Conservation (phyloP, 2,888 invertebrate genomes). For the Linyphia triangularis region DNA sequence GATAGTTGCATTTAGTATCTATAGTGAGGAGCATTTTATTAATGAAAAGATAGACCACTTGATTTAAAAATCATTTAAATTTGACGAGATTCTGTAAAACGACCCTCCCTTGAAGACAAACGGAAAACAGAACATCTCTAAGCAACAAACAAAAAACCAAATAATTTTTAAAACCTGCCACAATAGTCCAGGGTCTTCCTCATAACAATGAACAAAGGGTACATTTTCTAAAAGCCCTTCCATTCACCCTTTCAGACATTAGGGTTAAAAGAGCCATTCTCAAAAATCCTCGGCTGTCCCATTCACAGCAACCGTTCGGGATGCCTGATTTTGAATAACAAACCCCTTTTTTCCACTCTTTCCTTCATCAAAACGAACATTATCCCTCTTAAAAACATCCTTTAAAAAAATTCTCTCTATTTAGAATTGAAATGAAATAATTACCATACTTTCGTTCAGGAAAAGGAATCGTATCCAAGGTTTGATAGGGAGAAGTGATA, state of each 20-base stretch:
- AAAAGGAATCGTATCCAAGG: background rate
- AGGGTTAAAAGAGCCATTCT: slow-evolving; percentile 53
- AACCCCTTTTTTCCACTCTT: background rate
- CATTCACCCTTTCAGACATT: slow-evolving; percentile 50
- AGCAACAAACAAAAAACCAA: background rate
- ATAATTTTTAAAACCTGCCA: slow-evolving; percentile 15
- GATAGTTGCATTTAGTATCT: too few species aligned
- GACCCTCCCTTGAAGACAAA: background rate
- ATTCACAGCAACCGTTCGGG: slow-evolving; percentile 52
- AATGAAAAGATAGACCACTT: too few species aligned
- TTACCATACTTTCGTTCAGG: slow-evolving; percentile 5
- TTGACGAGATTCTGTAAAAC: background rate
- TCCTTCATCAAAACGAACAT: background rate
- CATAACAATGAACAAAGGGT: slow-evolving; percentile 37
- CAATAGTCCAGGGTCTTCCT: slow-evolving; percentile 19
- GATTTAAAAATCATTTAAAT: too few species aligned
- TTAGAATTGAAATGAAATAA: slow-evolving; percentile 67
- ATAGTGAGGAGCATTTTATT: too few species aligned
- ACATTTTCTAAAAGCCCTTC: background rate
- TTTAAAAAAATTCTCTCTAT: background rate
- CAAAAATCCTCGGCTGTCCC: background rate
- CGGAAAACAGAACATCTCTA: background rate
- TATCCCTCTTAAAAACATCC: background rate
- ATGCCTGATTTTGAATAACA: slow-evolving; percentile 46
- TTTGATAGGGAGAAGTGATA: background rate